A percentile compares a stretch with the other conserved stretches of the same genome.
These are phyloP conservation scores for Eristalinus aeneus DNA, from an alignment of 2,888 invertebrate genomes.

Conservation along the genomic window DNA sequence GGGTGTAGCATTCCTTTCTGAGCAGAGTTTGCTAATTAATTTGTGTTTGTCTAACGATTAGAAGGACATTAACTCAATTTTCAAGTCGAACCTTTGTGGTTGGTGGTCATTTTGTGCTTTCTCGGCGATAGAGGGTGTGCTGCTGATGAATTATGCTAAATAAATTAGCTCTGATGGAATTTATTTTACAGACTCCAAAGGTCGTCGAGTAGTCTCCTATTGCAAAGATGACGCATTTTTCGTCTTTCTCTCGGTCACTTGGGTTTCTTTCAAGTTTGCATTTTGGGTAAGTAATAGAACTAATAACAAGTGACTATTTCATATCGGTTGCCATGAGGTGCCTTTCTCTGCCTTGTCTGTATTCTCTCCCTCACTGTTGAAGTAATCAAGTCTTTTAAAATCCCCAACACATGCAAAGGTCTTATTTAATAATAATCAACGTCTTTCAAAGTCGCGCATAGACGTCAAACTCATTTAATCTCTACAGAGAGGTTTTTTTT, in stretches of 20 bases:
- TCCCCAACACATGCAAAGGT: not conserved
- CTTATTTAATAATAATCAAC: not conserved
- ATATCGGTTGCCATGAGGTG: too few relatives aligned
- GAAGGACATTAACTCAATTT: constrained; percentile 11
- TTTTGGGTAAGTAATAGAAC: too few relatives aligned
- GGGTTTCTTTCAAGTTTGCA: too few relatives aligned
- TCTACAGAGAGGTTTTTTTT: not conserved
- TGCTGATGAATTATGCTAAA: not conserved
- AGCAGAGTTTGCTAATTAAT: not conserved
- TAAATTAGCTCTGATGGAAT: not conserved
- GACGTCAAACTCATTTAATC: constrained; percentile 9
- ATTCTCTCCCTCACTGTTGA: too few relatives aligned
- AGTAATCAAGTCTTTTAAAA: too few relatives aligned
- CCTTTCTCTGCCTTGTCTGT: too few relatives aligned
- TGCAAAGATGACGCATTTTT: too few relatives aligned
- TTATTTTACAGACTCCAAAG: too few relatives aligned
- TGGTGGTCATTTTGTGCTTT: not conserved
- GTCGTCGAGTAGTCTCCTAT: too few relatives aligned
- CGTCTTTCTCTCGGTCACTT: too few relatives aligned
- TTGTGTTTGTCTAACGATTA: not conserved
- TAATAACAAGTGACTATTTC: too few relatives aligned
- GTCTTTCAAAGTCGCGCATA: not conserved
- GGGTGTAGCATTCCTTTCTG: not conserved
- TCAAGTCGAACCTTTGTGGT: not conserved
- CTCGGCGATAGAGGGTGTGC: not conserved